Conservation (phyloP, 2,888 invertebrate genomes). For the Polydesmus complanatus region DNA sequence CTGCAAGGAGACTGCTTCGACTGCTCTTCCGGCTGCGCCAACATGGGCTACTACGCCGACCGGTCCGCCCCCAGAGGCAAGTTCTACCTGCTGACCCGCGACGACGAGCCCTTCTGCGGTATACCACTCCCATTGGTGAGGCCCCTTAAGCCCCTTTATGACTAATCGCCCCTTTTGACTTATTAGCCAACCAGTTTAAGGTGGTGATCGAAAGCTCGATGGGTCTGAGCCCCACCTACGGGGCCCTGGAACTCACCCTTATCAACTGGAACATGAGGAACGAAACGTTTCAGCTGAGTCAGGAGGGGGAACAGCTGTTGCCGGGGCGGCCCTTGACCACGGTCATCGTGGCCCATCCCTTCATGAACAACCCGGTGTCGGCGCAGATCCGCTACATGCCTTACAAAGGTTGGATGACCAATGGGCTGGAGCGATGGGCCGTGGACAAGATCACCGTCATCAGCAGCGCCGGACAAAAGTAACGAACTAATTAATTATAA, state of each 20-base stretch:
- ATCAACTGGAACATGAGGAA: conserved; percentile 53
- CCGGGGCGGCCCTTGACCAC: conserved; percentile 59
- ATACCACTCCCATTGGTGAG: conserved; percentile 22
- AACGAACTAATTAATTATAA: conserved; percentile 20
- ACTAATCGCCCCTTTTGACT: conserved; percentile 4
- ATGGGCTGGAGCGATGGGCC: conserved; percentile 61
- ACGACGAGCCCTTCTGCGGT: conserved; percentile 87
- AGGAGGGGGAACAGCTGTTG: conserved; percentile 59
- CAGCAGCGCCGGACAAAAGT: conserved; percentile 72
- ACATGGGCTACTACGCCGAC: conserved; percentile 89
- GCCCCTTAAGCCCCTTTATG: too few relatives aligned
- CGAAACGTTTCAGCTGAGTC: conserved; percentile 76
- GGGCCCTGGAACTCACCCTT: conserved; percentile 55
- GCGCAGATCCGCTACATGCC: conserved; percentile 69
- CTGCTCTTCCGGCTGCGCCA: conserved; percentile 56
- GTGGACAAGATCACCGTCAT: conserved; percentile 69
- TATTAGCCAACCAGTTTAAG: conserved; percentile 68
- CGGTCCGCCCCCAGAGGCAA: conserved; percentile 60
- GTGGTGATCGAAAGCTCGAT: conserved; percentile 56
- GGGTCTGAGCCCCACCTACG: conserved; percentile 56
- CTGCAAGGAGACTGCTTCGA: conserved; percentile 62
- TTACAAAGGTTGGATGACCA: conserved; percentile 80
- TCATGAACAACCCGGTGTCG: conserved; percentile 50
- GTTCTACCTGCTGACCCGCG: conserved; percentile 73
- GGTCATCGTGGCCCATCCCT: conserved; percentile 78